phyloP scores from a whole-genome alignment of 2,888 invertebrate genomes.

The Heteropelma amictum region DNA sequence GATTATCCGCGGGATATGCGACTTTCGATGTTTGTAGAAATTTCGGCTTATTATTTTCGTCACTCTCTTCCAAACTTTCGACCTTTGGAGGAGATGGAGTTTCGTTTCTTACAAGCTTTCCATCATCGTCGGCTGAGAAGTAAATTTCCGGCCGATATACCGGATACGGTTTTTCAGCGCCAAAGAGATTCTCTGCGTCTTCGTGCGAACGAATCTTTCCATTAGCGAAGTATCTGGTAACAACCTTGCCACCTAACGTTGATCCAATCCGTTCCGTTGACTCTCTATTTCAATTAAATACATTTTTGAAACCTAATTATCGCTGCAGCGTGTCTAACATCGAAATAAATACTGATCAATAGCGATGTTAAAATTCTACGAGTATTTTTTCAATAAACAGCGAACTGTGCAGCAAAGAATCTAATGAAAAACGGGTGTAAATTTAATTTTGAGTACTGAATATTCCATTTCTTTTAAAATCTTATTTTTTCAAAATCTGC shows the following conservation, averaged over 20 bases:
- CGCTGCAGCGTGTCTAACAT: background rate
- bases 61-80: constrained; percentile 12
- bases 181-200: constrained; percentile 15
- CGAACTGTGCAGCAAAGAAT: too few relatives aligned
- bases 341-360: background rate
- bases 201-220: constrained; percentile 1
- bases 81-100: constrained; percentile 8
- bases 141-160: constrained; percentile 49
- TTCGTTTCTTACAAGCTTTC: constrained; percentile 10
- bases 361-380: background rate
- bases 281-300: constrained; percentile 9
- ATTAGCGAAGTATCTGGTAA: background rate
- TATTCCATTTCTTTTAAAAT: too few relatives aligned
- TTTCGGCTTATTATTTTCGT: background rate
- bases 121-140: constrained; percentile 45
- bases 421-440: background rate
- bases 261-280: background rate
- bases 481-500: too few relatives aligned
- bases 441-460: background rate
- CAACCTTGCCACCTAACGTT: background rate
- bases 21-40: background rate
- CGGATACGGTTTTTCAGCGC: too few relatives aligned
- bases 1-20: background rate
- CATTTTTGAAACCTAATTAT: background rate
- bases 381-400: background rate